Base-by-base conservation (phyloP, 2,888 invertebrate species). In the Drosophila picticornis region DNA sequence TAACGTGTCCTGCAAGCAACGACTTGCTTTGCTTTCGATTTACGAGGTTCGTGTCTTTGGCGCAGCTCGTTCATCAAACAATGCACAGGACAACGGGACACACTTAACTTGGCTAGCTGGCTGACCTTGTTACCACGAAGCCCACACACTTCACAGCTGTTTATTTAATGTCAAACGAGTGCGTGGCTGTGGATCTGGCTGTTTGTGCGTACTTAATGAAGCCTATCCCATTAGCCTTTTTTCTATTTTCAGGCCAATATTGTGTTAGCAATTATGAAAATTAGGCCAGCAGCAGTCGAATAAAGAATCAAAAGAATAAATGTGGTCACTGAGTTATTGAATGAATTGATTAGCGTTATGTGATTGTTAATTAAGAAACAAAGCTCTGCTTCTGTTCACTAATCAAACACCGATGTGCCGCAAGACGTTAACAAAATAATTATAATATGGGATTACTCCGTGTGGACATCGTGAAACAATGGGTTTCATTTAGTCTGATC, bases 1-100 rank as follows among this genome's bases (percentile, higher is more conserved):
- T 80, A 69, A 58, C 80, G 58, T 66, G 62, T 48, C 40, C 65
- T 9, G 69, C 38, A 19, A 65, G 27, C 55, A 66, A 50, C 36
- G 38, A 55, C 16, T 56, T 4, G 34, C 29, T 16, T 25, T 13
- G 55, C 65, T 50, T 73, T 65, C 66, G 66, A 77, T 63, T 56
- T 63, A 56, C 25, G 63, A 51, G 59, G 22, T 38, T 31, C 48
- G 29, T 36, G 38, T 59, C 43, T 38, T 31, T 32, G n/a, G 4
- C 5, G 22, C 4, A 51, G 16, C 48, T 22, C 75, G 75, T 75
- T 72, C 63, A 72, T 79, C 78, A 78, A 38, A 56, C 43, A 36
- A 31, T 48, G 36, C 68, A 46, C 36, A 63, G 31, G 29, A 25
- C 38, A 22, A 46, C 36, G 55, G 31, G 29, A 25, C 38, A 22